Evolutionary conservation across 2,888 invertebrate species (phyloP).

Genomic region (Anarsia innoxiella): DNA sequence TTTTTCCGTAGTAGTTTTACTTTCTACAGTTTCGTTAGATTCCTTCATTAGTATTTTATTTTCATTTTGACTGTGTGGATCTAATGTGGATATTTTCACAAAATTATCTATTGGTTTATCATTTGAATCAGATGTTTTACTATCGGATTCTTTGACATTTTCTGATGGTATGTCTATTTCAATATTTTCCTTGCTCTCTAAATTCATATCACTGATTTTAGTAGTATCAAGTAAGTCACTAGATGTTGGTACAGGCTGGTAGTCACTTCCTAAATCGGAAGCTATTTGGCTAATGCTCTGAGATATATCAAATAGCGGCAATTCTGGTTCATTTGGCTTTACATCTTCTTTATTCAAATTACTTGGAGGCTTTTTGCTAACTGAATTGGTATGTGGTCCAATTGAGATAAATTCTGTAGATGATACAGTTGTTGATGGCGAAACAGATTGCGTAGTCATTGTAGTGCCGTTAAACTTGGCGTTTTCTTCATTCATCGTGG

Average conservation of each 20-base stretch:
- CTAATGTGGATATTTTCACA: conserved; percentile 56
- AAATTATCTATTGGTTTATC: conserved; percentile 39
- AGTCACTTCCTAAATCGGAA: conserved; percentile 56
- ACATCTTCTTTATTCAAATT: conserved; percentile 18
- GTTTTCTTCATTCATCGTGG: conserved; percentile 27
- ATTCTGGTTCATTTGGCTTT: conserved; percentile 32
- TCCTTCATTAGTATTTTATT: conserved; percentile 9
- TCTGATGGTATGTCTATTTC: conserved; percentile 56
- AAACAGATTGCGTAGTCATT: conserved; percentile 62
- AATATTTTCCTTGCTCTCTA: conserved; percentile 63
- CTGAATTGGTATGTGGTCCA: conserved; percentile 20
- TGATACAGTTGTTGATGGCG: conserved; percentile 52
- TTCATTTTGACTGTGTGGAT: conserved; percentile 29
- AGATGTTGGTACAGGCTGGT: conserved; percentile 49
- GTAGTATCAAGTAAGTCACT: conserved; percentile 47
- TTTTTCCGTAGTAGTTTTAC: conserved; percentile 19
- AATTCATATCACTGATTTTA: conserved; percentile 34
- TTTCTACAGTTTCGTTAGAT: neutral
- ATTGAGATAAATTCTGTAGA: conserved; percentile 43
- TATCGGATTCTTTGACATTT: neutral
- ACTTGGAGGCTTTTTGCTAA: conserved; percentile 15
- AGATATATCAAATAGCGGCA: conserved; percentile 59
- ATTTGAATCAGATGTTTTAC: conserved; percentile 9
- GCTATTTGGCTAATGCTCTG: conserved; percentile 70
- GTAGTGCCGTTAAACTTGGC: conserved; percentile 53